These are phyloP conservation scores for Melolontha melolontha DNA, from an alignment of 2,888 invertebrate genomes.

Conservation along the genomic window DNA sequence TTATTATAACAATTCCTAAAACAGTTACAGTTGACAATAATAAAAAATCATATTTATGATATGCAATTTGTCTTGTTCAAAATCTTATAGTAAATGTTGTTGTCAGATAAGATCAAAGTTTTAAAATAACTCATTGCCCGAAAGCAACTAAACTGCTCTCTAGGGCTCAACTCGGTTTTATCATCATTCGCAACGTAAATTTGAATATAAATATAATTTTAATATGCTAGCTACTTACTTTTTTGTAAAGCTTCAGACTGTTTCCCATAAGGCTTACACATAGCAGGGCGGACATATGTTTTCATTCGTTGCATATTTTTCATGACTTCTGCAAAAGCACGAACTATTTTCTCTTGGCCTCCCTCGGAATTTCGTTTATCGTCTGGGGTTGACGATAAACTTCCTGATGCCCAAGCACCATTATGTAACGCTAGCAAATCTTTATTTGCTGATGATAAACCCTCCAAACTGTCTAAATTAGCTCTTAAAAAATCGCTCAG, in stretches of 20 bases:
- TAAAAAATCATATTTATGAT: too few relatives aligned
- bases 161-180: slow-evolving; percentile 55
- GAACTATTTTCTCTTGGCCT: slow-evolving; percentile 87
- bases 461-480: slow-evolving; percentile 79
- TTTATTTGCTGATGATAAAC: slow-evolving; percentile 69
- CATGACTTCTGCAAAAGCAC: slow-evolving; percentile 88
- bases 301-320: slow-evolving; percentile 91
- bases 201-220: neutral
- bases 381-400: slow-evolving; percentile 54
- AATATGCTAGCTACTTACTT: slow-evolving; percentile 69
- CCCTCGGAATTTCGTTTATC: slow-evolving; percentile 64
- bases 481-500: slow-evolving; percentile 79
- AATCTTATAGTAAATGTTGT: neutral
- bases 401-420: slow-evolving; percentile 70
- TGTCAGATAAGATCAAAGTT: slow-evolving; percentile 52
- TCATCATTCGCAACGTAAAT: slow-evolving; percentile 55
- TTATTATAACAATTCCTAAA: too few relatives aligned
- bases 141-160: slow-evolving; percentile 57
- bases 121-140: slow-evolving; percentile 46
- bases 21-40: too few relatives aligned
- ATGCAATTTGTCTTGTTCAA: too few relatives aligned
- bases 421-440: slow-evolving; percentile 77
- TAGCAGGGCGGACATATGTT: slow-evolving; percentile 87
- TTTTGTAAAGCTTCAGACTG: slow-evolving; percentile 90
- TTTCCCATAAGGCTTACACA: slow-evolving; percentile 92